A percentile compares a stretch with the other conserved stretches of the same genome.
phyloP scores from a whole-genome alignment of 2,797 vertebrate species.

The Novumbra hubbsi region DNA sequence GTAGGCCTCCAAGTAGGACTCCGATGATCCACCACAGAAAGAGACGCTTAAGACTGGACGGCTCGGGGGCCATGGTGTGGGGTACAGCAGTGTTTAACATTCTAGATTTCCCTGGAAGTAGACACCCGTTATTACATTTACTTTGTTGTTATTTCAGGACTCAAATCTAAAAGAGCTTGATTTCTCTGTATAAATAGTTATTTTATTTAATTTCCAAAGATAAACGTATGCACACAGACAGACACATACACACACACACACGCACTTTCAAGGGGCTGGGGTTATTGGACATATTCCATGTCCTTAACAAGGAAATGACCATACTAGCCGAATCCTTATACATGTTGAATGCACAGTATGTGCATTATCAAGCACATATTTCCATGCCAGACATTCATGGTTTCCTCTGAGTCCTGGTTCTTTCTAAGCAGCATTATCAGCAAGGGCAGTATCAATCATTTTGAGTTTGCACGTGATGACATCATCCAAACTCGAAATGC shows the following conservation, averaged over 20 bases:
- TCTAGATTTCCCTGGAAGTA: constrained; percentile 48
- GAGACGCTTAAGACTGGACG: background rate
- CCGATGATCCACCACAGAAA: constrained; percentile 15
- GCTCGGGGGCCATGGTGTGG: background rate
- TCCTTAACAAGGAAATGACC: background rate
- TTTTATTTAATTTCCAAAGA: background rate
- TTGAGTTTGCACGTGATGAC: background rate
- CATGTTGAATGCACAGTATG: background rate
- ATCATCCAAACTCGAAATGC: background rate
- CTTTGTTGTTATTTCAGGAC: too few species aligned
- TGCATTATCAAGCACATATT: background rate
- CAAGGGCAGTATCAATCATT: background rate
- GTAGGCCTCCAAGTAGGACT: constrained; percentile 34
- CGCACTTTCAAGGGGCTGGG: background rate
- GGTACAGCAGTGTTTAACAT: background rate
- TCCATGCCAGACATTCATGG: background rate
- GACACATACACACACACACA: background rate
- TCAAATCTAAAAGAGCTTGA: too few species aligned
- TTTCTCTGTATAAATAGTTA: too few species aligned
- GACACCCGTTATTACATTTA: too few species aligned
- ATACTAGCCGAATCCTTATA: background rate
- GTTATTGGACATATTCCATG: background rate
- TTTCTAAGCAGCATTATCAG: background rate
- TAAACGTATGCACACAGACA: background rate
- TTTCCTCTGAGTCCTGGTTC: background rate